Percentiles rank a stretch among this genome's conserved stretches.
Conservation (phyloP, 2,797 vertebrate species). For the Spinus olivaceus region DNA sequence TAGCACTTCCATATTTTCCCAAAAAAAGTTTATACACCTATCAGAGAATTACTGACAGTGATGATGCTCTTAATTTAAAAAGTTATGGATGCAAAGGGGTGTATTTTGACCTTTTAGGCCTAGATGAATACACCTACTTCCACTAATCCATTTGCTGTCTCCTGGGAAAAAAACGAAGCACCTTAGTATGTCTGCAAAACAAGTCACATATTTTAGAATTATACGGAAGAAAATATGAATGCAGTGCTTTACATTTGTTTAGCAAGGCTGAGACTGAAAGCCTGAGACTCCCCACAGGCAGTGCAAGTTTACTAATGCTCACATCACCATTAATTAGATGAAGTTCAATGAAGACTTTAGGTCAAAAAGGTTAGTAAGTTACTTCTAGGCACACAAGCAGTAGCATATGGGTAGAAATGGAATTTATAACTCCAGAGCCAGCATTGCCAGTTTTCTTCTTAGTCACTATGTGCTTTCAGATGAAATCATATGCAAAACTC, state of each 20-base stretch:
- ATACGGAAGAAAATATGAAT: background rate
- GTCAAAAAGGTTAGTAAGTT: background rate
- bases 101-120: background rate
- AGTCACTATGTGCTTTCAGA: background rate
- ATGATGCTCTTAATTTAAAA: background rate
- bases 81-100: background rate
- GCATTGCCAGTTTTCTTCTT: background rate
- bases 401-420: background rate
- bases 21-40: background rate
- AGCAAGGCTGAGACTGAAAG: background rate
- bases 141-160: background rate
- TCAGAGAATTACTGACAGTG: background rate
- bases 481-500: background rate
- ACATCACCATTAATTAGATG: background rate
- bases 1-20: background rate
- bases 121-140: background rate
- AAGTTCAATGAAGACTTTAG: background rate
- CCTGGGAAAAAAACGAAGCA: background rate
- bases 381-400: background rate
- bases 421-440: background rate
- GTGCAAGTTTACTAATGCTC: background rate
- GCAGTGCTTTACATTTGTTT: background rate
- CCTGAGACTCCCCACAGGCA: background rate
- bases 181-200: background rate
- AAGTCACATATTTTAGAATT: background rate